A percentile compares a stretch with the other conserved stretches of the same genome.
These are phyloP conservation scores for roundworm (Caenorhabditis elegans) DNA, from an alignment of 1,140 invertebrate genomes.

Conservation along the genomic window WBcel235 BX284606.5:6951501-6952000, in stretches of 20 bases:
- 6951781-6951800: slow-evolving; percentile 27
- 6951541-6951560: background rate
- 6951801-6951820: slow-evolving; percentile 29
- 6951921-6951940: background rate
- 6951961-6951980: background rate
- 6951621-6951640: slow-evolving; percentile 25
- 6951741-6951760: background rate
- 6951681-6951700: background rate
- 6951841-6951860: slow-evolving; percentile 27
- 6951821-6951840: background rate
- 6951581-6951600: background rate
- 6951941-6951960: background rate
- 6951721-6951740: background rate
- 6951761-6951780: slow-evolving; percentile 11
- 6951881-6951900: background rate
- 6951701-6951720: background rate
- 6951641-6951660: background rate
- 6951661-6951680: background rate
- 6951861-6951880: slow-evolving; percentile 29
- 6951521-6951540: slow-evolving; percentile 39
- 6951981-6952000: background rate
- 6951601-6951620: background rate
- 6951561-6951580: background rate
- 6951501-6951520: slow-evolving; percentile 63
- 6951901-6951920: background rate